Percentiles rank a stretch among this genome's conserved stretches.
phyloP scores from a whole-genome alignment of 2,888 invertebrate species.

The Aphrophora alni region DNA sequence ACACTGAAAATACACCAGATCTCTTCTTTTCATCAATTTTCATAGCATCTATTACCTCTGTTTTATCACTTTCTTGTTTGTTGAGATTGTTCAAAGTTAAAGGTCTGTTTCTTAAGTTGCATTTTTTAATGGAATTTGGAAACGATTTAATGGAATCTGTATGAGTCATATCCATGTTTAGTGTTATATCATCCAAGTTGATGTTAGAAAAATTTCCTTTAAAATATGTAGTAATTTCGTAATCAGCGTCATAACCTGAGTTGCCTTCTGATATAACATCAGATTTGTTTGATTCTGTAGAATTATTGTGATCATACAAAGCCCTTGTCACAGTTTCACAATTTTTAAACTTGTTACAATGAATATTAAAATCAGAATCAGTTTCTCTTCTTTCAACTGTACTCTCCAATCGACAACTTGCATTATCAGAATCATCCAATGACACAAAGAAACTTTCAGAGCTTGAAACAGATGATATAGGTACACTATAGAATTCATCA shows the following conservation, averaged over 20 bases:
- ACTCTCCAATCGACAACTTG: background rate
- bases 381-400: background rate
- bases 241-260: constrained; percentile 1
- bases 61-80: background rate
- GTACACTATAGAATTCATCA: no score
- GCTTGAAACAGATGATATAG: background rate
- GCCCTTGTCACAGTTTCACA: background rate
- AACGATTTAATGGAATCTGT: background rate
- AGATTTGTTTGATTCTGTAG: background rate
- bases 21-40: background rate
- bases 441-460: background rate
- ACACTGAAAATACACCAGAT: background rate
- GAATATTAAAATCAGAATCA: background rate
- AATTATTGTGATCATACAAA: background rate
- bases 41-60: background rate
- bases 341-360: background rate
- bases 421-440: background rate
- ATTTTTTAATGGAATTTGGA: background rate
- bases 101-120: background rate
- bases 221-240: constrained; percentile 12
- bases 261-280: background rate
- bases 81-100: background rate
- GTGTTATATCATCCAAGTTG: background rate
- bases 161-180: background rate
- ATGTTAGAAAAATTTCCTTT: background rate